Evolutionary conservation across 2,113 vertebrate species (phyloP).

Genomic region (Antennarius striatus): DNA sequence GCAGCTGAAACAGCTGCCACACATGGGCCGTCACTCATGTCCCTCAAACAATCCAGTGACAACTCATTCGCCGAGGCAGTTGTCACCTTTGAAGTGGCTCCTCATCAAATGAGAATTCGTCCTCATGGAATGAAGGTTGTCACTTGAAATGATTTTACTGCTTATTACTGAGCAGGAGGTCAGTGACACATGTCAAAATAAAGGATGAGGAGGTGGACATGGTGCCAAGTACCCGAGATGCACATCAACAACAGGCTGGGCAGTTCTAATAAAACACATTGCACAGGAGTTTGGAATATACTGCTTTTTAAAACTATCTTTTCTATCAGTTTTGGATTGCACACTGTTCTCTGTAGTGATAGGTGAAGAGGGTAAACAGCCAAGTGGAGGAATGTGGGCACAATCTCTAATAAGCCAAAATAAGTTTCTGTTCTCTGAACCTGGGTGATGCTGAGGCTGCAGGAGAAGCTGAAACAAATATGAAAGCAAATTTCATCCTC

Average conservation of each 20-base stretch:
- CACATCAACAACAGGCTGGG: slow-evolving; percentile 47
- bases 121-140: slow-evolving; percentile 64
- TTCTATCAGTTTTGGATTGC: slow-evolving; percentile 14
- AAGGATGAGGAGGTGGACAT: slow-evolving; percentile 58
- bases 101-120: slow-evolving; percentile 61
- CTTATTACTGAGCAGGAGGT: slow-evolving; percentile 59
- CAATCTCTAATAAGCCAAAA: slow-evolving; percentile 13
- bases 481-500: slow-evolving; percentile 32
- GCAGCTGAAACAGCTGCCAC: slow-evolving; percentile 27
- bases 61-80: slow-evolving; percentile 55
- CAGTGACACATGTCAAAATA: slow-evolving; percentile 69
- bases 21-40: slow-evolving; percentile 33
- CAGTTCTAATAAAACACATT: slow-evolving; percentile 56
- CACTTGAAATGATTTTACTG: slow-evolving; percentile 57
- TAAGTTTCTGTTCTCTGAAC: slow-evolving; percentile 5
- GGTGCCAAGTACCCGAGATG: slow-evolving; percentile 42
- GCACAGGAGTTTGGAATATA: slow-evolving; percentile 40
- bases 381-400: slow-evolving; percentile 27
- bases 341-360: slow-evolving; percentile 5
- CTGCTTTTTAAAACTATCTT: slow-evolving; percentile 39
- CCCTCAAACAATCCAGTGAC: slow-evolving; percentile 21
- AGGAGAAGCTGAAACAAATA: slow-evolving; percentile 22
- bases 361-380: slow-evolving; percentile 3
- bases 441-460: slow-evolving; percentile 2
- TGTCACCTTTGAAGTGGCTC: slow-evolving; percentile 63